These are phyloP conservation scores for Monoplex corrugatus DNA, from an alignment of 2,888 invertebrate genomes.

Conservation along the genomic window DNA sequence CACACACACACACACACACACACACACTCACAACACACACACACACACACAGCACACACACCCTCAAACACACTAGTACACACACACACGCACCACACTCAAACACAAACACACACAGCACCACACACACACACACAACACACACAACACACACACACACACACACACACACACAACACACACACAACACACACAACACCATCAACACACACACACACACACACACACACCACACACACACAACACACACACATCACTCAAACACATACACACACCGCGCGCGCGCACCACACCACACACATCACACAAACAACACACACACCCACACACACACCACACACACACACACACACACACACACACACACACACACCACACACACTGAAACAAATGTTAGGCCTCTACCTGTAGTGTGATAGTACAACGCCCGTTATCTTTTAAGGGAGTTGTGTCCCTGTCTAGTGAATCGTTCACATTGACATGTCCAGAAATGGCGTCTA, in stretches of 20 bases:
- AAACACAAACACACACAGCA: background rate
- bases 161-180: background rate
- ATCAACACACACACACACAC: background rate
- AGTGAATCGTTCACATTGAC: constrained; percentile 94
- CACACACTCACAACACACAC: constrained; percentile 23
- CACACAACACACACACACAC: background rate
- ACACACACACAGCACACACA: constrained; percentile 10
- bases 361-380: background rate
- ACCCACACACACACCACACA: constrained; percentile 5
- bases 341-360: background rate
- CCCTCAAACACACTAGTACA: background rate
- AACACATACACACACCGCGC: too few species aligned
- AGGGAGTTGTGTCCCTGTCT: constrained; percentile 88
- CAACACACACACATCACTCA: constrained; percentile 33
- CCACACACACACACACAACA: too few species aligned
- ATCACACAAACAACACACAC: background rate
- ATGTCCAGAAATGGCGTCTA: constrained; percentile 91
- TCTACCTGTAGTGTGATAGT: background rate
- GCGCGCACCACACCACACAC: background rate
- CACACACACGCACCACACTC: background rate
- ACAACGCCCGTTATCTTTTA: background rate
- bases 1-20: constrained; percentile 34
- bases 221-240: constrained; percentile 30
- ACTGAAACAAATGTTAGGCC: background rate
- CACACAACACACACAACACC: too few species aligned